Evolutionary conservation across 2,888 invertebrate species (phyloP).

Genomic region (Zaprionus obscuricornis): DNA sequence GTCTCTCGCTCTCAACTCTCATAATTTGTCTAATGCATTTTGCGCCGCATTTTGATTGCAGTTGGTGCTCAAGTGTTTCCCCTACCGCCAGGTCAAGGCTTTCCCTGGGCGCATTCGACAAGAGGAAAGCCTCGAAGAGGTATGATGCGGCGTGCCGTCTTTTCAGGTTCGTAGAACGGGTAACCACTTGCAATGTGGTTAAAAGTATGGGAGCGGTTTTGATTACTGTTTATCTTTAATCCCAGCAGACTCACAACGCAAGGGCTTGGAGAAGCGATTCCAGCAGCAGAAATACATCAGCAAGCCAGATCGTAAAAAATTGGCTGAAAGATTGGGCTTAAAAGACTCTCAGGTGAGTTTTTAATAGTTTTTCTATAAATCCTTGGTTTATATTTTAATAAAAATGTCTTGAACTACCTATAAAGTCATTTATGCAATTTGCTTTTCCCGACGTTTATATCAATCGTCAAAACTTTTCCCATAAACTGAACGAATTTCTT

Average conservation of each 20-base stretch:
- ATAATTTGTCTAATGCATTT: conserved; percentile 59
- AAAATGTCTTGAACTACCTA: too few relatives aligned
- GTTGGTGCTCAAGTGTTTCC: conserved; percentile 86
- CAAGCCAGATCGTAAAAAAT: conserved; percentile 98
- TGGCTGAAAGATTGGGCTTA: conserved; percentile 97
- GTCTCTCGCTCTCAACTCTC: conserved; percentile 9
- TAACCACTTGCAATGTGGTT: conserved; percentile 2
- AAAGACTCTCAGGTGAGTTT: conserved; percentile 97
- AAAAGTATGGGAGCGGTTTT: conserved; percentile 1
- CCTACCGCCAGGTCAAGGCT: conserved; percentile 86
- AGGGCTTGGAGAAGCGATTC: conserved; percentile 97
- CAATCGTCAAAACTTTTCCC: neutral
- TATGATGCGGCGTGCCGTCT: conserved; percentile 98
- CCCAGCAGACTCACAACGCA: conserved; percentile 92
- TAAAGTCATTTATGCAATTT: too few relatives aligned
- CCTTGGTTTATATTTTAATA: neutral
- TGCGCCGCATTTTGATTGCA: conserved; percentile 79
- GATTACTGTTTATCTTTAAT: conserved; percentile 29
- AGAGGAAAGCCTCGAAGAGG: conserved; percentile 96
- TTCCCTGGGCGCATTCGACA: conserved; percentile 96
- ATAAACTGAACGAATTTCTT: neutral
- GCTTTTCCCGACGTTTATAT: neutral
- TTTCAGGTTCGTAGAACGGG: conserved; percentile 86
- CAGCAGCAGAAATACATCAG: conserved; percentile 99
- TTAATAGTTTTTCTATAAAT: neutral